These are phyloP conservation scores for chimpanzee (Pan troglodytes) DNA, from an alignment of 2,113 vertebrate genomes.

Conservation along the genomic window NHGRI_mPanTro3-v2.1_pri NC_072413.2:47907501-47908000, in stretches of 20 bases:
- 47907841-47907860: not conserved
- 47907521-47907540: not conserved
- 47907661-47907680: too few species aligned
- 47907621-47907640: too few species aligned
- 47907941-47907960: too few species aligned
- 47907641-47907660: too few species aligned
- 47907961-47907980: too few species aligned
- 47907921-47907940: not conserved
- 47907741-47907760: not conserved
- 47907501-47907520: not conserved
- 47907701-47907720: too few species aligned
- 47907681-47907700: too few species aligned
- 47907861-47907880: slow-evolving; percentile 21
- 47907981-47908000: too few species aligned
- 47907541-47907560: not conserved
- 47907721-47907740: not conserved
- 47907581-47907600: too few species aligned
- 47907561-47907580: too few species aligned
- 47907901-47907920: not conserved
- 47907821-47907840: slow-evolving; percentile 14
- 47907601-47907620: too few species aligned
- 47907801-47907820: not conserved
- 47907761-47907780: not conserved
- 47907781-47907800: not conserved
- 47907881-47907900: not conserved